Percentiles rank a stretch among this genome's conserved stretches.
phyloP scores from a whole-genome alignment of 1,140 invertebrate genomes.

The Saccostrea glomerata region DNA sequence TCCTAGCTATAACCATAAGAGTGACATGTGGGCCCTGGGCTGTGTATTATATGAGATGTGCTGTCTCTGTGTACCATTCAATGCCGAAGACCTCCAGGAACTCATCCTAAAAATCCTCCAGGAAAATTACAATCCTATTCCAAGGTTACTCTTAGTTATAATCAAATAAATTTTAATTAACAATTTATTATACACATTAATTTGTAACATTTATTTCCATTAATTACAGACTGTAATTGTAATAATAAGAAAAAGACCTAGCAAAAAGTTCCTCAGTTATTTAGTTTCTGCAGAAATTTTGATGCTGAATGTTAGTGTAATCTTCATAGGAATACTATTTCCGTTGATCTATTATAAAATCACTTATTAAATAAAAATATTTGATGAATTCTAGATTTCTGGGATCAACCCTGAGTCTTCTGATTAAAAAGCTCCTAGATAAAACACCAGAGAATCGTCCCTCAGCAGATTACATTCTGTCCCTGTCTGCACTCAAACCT shows the following conservation, averaged over 20 bases:
- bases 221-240: too few species aligned
- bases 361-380: too few species aligned
- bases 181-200: too few species aligned
- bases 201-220: too few species aligned
- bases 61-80: constrained; percentile 86
- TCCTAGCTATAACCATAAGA: constrained; percentile 71
- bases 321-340: too few species aligned
- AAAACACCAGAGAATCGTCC: constrained; percentile 77
- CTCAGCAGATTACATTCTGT: constrained; percentile 81
- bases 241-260: too few species aligned
- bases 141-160: constrained; percentile 56
- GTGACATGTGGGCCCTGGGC: constrained; percentile 81
- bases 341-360: too few species aligned
- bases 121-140: constrained; percentile 68
- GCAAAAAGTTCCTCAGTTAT: too few species aligned
- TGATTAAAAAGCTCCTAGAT: constrained; percentile 75
- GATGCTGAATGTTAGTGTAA: too few species aligned
- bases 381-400: constrained; percentile 79
- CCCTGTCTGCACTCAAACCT: constrained; percentile 65
- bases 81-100: constrained; percentile 86
- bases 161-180: too few species aligned
- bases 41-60: constrained; percentile 81
- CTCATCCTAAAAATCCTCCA: constrained; percentile 85
- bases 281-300: too few species aligned
- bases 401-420: constrained; percentile 82